Base-by-base conservation (phyloP, 2,797 vertebrate species). In the Eidolon dupreanum region DNA sequence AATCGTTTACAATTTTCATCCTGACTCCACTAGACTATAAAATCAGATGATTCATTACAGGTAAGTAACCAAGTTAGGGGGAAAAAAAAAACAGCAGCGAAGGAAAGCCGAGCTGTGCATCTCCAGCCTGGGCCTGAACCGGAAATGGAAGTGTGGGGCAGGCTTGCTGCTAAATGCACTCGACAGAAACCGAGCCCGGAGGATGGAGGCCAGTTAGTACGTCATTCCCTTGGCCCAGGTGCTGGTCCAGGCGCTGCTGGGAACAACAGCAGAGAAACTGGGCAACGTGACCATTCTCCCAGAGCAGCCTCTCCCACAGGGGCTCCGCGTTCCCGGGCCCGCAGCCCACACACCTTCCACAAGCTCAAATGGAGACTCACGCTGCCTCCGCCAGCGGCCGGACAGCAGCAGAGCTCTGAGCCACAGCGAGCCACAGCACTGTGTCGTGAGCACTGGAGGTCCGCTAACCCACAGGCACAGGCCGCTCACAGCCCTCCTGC, bases 21-120 rank as follows among this genome's bases (percentile, higher is more conserved):
- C 83, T 97, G n/a, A 95, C 63, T 92, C 94, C 97, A 41, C 73
- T 78, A 83, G 91, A 88, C 41, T 71, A 87, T 93, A 91, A 97
- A 79, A 86, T 2, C 73, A 17, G 15, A 85, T 92, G 57, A 97
- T 86, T 96, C 85, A 86, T 70, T 43, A 63, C 20, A 13, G 55
- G 78, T 82, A 59, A 84, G 90, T 91, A 97, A 92, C 31, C 22
- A 46, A 10, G 11, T 95, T 92, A 90, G 71, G 19, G 19, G 20
- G 3, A 94, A 88, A 93, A 74, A 22, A 6, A 36, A 36, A 33
- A 8, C 6, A n/a, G 6, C 20, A 81, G 77, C 12, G 75, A 73
- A 88, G 20, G 74, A 38, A 71, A 75, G 1, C 3, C 28, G n/a
- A n/a, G 13, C 10, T 11, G 16, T 16, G 2, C 8, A 36, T 41